Evolutionary conservation across 1,140 invertebrate species (phyloP), one percentile per base, ranked within the genome.

Genomic region (Ceratoteleas bidentatus): DNA sequence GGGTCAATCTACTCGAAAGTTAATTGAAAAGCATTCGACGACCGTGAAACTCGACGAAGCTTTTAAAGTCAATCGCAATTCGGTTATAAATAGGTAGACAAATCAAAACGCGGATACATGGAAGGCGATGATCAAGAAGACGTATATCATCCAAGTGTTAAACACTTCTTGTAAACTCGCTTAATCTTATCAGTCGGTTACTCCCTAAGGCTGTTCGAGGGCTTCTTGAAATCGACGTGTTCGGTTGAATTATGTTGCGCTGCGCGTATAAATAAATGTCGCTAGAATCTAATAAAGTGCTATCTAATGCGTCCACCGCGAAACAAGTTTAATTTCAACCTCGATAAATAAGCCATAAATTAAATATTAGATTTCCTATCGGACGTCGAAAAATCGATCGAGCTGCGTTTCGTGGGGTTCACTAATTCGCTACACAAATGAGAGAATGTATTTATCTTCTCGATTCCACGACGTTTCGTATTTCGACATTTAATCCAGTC

Each of bases 171-270:
- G 73, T 82, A 86, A 86, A 86, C 68, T 82, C 53, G 56, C 36
- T 75, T 80, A 82, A 84, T 84, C 82, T 86, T 85, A 85, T 86
- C 84, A 54, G 36, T 45, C 54, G 57, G 49, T 66, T 69, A 69
- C 53, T 57, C 34, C 15, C 47, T 57, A 49, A 56, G 47, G 24
- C 64, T 45, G 54, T 62, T 69, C 72, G 58, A 75, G 62, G 72
- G 72, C 53, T 74, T 74, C 70, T 64, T 49, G 6, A 66, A 66
- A 68, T 57, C 49, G 65, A 57, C 65, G 65, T 49, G 56, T 56
- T 56, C 34, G 49, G 24, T 24, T 24, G 24, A 4, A 24, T 24
- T 24, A 1, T 24, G 24, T 24, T 24, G 24, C 24, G 24, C 24
- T 4, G 49, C 50, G 40, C 36, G 50, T 53, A 53, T 65, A 65